Evolutionary conservation across 2,797 vertebrate species (phyloP), one percentile per base, ranked within the genome.

Genomic region (Crypturellus tataupa): DNA sequence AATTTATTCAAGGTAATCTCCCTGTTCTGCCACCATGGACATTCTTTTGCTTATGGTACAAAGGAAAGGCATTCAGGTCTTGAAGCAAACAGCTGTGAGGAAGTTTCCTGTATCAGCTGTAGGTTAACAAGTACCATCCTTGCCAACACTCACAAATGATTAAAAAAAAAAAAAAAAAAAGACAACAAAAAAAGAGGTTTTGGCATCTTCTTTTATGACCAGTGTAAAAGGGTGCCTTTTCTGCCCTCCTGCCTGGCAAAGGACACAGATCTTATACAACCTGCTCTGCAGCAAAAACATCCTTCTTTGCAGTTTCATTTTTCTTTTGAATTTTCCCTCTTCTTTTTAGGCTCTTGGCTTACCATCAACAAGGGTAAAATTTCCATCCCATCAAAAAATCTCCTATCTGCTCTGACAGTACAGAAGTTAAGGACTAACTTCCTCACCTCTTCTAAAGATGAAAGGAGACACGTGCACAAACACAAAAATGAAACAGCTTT

Each of bases 1-100:
- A 15, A 89, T 83, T 85, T 92, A 78, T 80, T 85, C 15, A 40
- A 56, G 59, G 56, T 90, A 75, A 49, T 67, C 67, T 89, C 86
- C 37, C 16, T 86, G 40, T 89, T 76, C 29, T 76, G 27, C 6
- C 42, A 81, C 31, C 35, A 75, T 12, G 69, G 56, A 70, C 65
- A 35, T 85, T 68, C 39, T 5, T 4, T 55, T 6, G 3, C 25
- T 59, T 31, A 24, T 37, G 64, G 19, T 47, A n/a, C 40, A 44
- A 91, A 64, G 87, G 59, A 72, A 90, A 88, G 80, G 42, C 3
- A 10, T 51, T 53, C 3, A 2, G 40, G 31, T 84, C 91, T 83
- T 81, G 47, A 88, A 79, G 44, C 42, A 64, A 86, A 70, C 29
- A 29, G 25, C 46, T 29, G 5, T 64, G 42, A 24, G 60, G 69